A percentile compares a stretch with the other conserved stretches of the same genome.
Conservation (phyloP, 2,113 vertebrate genomes). For the Psophia crepitans region DNA sequence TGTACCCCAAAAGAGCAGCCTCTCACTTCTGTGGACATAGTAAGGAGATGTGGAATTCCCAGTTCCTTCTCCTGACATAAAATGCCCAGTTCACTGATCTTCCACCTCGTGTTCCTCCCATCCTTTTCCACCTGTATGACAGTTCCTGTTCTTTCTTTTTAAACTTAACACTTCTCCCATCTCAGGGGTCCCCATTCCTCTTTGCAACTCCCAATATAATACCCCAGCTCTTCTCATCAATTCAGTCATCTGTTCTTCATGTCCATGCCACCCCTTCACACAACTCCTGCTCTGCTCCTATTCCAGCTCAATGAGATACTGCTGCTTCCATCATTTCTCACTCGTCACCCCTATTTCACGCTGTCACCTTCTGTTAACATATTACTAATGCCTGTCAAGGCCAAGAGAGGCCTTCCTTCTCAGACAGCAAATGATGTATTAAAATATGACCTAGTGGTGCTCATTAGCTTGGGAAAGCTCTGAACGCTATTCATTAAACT, state of each 20-base stretch:
- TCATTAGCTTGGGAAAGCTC: background rate
- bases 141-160: background rate
- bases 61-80: too few species aligned
- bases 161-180: background rate
- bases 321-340: background rate
- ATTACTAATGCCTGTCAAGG: background rate
- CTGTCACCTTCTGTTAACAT: background rate
- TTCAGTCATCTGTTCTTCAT: background rate
- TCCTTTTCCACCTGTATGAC: background rate
- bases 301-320: background rate
- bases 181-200: background rate
- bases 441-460: background rate
- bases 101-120: rapidly evolving
- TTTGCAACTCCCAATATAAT: background rate
- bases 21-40: background rate
- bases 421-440: background rate
- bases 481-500: background rate
- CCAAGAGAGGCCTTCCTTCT: background rate
- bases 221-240: background rate
- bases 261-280: background rate
- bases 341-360: background rate
- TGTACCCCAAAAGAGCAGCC: background rate
- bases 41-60: too few species aligned
- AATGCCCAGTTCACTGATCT: background rate
- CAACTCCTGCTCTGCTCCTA: background rate